Evolutionary conservation across 2,113 vertebrate genomes (phyloP).

Genomic region (Deroptyus accipitrinus): DNA sequence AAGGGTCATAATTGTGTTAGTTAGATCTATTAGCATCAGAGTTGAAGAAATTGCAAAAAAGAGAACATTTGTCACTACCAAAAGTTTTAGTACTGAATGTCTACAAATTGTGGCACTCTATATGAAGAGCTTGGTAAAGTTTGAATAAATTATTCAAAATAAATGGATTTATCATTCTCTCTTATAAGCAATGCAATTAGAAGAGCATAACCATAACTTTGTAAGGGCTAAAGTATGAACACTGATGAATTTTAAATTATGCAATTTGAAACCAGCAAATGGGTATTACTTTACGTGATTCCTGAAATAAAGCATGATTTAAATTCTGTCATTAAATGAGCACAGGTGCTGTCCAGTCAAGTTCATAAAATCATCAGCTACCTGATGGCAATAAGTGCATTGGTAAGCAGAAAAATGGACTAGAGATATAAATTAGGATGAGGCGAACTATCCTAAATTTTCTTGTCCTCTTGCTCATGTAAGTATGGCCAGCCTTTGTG

Average conservation of each 20-base stretch:
- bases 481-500: background rate
- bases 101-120: background rate
- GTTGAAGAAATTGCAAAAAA: background rate
- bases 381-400: background rate
- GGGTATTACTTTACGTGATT: background rate
- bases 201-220: background rate
- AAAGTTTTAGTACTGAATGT: background rate
- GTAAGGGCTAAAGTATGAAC: background rate
- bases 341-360: background rate
- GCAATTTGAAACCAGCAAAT: background rate
- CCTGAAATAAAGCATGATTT: constrained; percentile 2
- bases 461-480: background rate
- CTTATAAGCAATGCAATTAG: background rate
- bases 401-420: background rate
- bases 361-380: background rate
- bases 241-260: background rate
- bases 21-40: background rate
- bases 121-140: background rate
- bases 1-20: background rate
- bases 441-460: background rate
- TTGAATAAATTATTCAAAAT: background rate
- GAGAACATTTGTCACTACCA: background rate
- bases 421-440: background rate
- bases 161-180: background rate
- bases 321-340: background rate